Evolutionary conservation across 2,797 vertebrate genomes (phyloP).

Genomic region (Cottoperca gobio): DNA sequence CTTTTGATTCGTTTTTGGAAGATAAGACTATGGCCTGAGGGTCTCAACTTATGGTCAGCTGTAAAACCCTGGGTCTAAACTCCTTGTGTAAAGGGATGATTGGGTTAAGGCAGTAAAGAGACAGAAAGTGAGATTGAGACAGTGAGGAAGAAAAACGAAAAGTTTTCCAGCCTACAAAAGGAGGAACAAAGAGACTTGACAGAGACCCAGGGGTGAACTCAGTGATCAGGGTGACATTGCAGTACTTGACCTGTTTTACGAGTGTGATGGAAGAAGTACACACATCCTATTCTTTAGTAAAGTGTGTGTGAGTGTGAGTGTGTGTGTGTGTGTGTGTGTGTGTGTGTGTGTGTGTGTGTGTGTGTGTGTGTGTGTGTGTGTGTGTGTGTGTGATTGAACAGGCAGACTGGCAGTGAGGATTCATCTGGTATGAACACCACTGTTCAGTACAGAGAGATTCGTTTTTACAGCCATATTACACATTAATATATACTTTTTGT

Average conservation of each 20-base stretch:
- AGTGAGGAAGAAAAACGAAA: neutral
- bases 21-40: neutral
- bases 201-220: slow-evolving; percentile 11
- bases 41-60: neutral
- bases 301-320: neutral
- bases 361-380: too few relatives aligned
- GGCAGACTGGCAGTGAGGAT: slow-evolving; percentile 68
- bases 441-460: too few relatives aligned
- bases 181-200: slow-evolving; percentile 27
- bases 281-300: too few relatives aligned
- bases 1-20: neutral
- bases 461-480: too few relatives aligned
- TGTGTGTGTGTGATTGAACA: slow-evolving; percentile 57
- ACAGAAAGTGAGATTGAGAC: neutral
- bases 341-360: slow-evolving; percentile 11
- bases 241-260: slow-evolving; percentile 22
- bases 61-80: neutral
- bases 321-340: slow-evolving; percentile 24
- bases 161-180: neutral
- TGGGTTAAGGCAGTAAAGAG: neutral
- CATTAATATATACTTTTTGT: too few relatives aligned
- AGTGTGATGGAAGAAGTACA: too few relatives aligned
- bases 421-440: slow-evolving; percentile 72
- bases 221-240: neutral
- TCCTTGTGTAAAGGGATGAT: neutral